Evolutionary conservation across 2,113 vertebrate genomes (phyloP), one percentile per base, ranked within the genome.

Genomic region (Rhipidura dahli): DNA sequence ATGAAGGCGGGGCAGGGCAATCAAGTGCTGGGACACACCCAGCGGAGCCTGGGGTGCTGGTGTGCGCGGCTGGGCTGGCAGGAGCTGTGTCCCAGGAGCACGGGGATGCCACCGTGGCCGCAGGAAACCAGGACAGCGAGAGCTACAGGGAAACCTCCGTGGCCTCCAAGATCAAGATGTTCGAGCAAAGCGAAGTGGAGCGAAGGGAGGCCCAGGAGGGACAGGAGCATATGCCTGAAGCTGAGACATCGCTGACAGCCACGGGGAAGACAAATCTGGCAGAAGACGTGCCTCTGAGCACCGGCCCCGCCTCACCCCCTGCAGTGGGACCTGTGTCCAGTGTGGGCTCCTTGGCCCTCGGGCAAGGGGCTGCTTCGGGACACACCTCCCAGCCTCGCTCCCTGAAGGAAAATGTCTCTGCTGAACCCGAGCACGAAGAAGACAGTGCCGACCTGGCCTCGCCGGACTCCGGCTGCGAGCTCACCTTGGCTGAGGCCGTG

Each of bases 141-240:
- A 85, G 37, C 76, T 94, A 86, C 72, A 39, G 44, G 61, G 92
- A 94, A 59, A 96, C 94, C 54, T 98, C 98, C 0, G 97, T 98
- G 92, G 98, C 98, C 92, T 98, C 97, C 35, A 98, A 97, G 96
- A 98, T 98, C 72, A 97, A 96, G 63, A 97, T 98, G 95, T 98
- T 98, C 39, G 98, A 98, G 81, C 96, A 95, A 68, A 91, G 70
- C 0, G 47, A 96, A 78, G 89, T 19, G 3, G 89, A 96, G 42
- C 89, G 0, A 71, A 94, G 64, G 76, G 94, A 31, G 15, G 60
- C 61, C 61, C 85, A 54, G 72, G 95, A 80, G 31, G 83, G 59
- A 13, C 72, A 53, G 73, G 81, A 56, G 3, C 24, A 0, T 27
- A 28, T 71, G 60, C 39, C 87, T 85, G 90, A 91, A 35, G 93